Conservation (phyloP, 2,888 invertebrate species). For the Orgyia antiqua region DNA sequence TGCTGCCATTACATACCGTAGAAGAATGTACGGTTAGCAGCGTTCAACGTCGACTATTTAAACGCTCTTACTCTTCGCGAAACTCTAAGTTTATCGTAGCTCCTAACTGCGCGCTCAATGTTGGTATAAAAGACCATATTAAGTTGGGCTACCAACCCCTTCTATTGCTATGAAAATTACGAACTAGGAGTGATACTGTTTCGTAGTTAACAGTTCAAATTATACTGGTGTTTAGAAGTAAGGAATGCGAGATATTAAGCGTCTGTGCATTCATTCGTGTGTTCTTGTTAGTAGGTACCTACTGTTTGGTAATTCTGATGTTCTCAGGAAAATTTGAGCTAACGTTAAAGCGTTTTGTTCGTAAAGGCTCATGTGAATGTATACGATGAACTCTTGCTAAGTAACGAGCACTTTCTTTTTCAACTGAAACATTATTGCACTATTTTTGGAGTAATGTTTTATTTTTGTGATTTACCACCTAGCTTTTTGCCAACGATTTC, state of each 20-base stretch:
- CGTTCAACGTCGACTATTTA: constrained; percentile 67
- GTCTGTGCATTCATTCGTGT: constrained; percentile 51
- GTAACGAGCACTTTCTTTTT: too few relatives aligned
- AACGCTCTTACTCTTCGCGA: constrained; percentile 67
- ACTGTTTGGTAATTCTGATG: constrained; percentile 44
- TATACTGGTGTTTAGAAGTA: constrained; percentile 37
- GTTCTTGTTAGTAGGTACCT: constrained; percentile 68
- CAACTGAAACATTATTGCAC: too few relatives aligned
- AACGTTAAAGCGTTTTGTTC: too few relatives aligned
- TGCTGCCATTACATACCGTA: constrained; percentile 44
- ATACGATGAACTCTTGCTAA: too few relatives aligned
- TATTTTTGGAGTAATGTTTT: too few relatives aligned
- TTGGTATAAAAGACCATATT: constrained; percentile 41
- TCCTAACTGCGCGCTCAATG: constrained; percentile 60
- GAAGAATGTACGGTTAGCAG: constrained; percentile 69
- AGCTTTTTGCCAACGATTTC: too few relatives aligned
- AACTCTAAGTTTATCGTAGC: constrained; percentile 69
- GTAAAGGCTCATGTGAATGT: too few relatives aligned
- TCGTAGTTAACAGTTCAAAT: constrained; percentile 25
- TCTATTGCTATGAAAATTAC: constrained; percentile 14
- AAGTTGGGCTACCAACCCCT: constrained; percentile 32
- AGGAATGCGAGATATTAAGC: constrained; percentile 72
- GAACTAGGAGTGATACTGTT: constrained; percentile 14
- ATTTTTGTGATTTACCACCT: too few relatives aligned
- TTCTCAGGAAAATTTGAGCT: constrained; percentile 52